Base-by-base conservation (phyloP, 2,888 invertebrate species). In the Phengaris arion region DNA sequence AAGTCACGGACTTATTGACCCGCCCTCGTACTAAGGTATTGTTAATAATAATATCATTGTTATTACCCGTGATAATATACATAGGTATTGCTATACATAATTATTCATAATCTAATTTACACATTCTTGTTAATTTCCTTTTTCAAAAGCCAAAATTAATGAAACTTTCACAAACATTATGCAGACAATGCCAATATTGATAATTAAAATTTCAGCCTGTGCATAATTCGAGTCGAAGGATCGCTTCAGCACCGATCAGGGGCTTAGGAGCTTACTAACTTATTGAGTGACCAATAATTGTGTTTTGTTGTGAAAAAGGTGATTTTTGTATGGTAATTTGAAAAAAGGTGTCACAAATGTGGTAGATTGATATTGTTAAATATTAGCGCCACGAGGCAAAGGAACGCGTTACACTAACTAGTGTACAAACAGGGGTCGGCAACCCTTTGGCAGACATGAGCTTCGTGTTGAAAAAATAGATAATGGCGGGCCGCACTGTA, bases 101-200 rank as follows among this genome's bases (percentile, higher is more conserved):
- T 8, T 12, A 35, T 35, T 35, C 35, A 57, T 8, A 52, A 8
- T 52, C 52, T 7, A 15, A 15, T 57, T 6, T 6, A 35, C 35
- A 64, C 35, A 64, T 35, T 64, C 64, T 64, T 35, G 22, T 22
- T 22, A 22, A 64, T 35, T 64, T 35, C 64, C 10, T 35, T 35
- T 64, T 64, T 10, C 35, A 64, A 64, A 2, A 35, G 64, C 10
- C 15, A 12, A 64, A 64, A 64, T 15, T 64, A 10, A 22, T 22
- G 22, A 22, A 22, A 22, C 22, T 22, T 22, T 64, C 10, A 35
- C 22, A 22, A 59, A 22, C 35, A 64, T 64, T 35, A 64, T 35
- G 64, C 35, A 64, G 64, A 64, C 35, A 22, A 22, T 35, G 64
- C 35, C 64, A 64, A 64, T 64, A 64, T 64, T 64, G 64, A 64